Evolutionary conservation across 2,888 invertebrate genomes (phyloP).

Genomic region (Strigamia transsilvanica): DNA sequence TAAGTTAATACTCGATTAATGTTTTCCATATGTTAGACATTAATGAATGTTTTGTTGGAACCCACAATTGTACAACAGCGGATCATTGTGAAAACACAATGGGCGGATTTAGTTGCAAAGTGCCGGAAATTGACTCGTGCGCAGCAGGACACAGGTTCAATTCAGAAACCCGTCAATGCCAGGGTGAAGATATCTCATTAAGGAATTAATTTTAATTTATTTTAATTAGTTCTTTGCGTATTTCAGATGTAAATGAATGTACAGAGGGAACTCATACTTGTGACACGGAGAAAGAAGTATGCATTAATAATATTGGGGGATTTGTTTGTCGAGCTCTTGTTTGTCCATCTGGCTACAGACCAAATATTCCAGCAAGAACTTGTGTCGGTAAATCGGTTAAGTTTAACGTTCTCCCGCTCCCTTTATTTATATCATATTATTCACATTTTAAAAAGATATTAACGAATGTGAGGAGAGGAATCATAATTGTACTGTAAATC

Average conservation of each 20-base stretch:
- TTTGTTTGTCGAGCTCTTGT: conserved; percentile 63
- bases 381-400: conserved; percentile 43
- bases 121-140: conserved; percentile 81
- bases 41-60: conserved; percentile 81
- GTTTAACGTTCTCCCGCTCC: not conserved
- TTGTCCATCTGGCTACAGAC: conserved; percentile 57
- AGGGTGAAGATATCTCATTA: conserved; percentile 69
- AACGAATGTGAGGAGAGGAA: conserved; percentile 56
- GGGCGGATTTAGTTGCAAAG: conserved; percentile 80
- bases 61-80: conserved; percentile 75
- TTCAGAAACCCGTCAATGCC: conserved; percentile 83
- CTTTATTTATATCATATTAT: not conserved
- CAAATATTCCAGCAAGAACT: conserved; percentile 50
- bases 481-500: conserved; percentile 63
- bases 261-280: conserved; percentile 62
- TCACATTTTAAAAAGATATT: conserved; percentile 43
- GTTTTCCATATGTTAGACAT: conserved; percentile 69
- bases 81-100: conserved; percentile 91
- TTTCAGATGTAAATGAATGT: conserved; percentile 63
- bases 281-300: conserved; percentile 63
- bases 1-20: conserved; percentile 50
- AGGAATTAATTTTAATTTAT: not conserved
- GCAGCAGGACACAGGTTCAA: conserved; percentile 97
- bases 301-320: conserved; percentile 68
- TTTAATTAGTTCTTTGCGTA: not conserved